phyloP scores from a whole-genome alignment of 2,797 vertebrate species.

The Phalloptychus januarius region DNA sequence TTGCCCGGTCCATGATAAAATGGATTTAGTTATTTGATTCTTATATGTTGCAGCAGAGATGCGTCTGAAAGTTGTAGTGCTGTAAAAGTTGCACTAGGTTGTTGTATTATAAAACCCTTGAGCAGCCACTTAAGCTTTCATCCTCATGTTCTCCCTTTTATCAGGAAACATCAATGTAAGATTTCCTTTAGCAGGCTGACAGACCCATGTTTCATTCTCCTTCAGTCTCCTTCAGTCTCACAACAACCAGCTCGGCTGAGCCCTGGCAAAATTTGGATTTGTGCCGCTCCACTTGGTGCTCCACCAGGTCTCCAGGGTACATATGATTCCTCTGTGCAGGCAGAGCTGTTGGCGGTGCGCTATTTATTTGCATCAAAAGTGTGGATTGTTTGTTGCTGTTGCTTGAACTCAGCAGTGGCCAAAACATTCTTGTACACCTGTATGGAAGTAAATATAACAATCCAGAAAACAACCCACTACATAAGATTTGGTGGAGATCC shows the following conservation, averaged over 20 bases:
- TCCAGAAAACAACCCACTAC: not conserved
- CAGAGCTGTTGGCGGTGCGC: not conserved
- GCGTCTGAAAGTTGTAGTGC: too few species aligned
- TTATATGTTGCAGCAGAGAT: too few species aligned
- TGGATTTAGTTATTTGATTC: too few species aligned
- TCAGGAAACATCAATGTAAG: not conserved
- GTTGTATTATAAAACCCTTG: not conserved
- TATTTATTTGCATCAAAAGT: not conserved
- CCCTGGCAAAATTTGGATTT: not conserved
- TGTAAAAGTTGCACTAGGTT: not conserved
- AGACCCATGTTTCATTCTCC: not conserved
- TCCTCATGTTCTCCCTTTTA: not conserved
- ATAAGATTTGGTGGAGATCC: not conserved
- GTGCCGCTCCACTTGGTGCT: not conserved
- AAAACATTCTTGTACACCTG: not conserved
- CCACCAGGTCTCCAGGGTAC: not conserved
- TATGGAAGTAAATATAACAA: too few species aligned
- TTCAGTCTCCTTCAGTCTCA: not conserved
- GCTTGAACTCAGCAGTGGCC: not conserved
- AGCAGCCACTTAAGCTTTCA: not conserved
- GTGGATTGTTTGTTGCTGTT: not conserved
- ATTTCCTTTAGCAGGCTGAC: not conserved
- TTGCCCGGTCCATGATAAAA: too few species aligned
- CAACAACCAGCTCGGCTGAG: not conserved
- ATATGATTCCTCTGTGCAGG: not conserved